Evolutionary conservation across 2,113 vertebrate genomes (phyloP).

Genomic region (Struthio camelus): DNA sequence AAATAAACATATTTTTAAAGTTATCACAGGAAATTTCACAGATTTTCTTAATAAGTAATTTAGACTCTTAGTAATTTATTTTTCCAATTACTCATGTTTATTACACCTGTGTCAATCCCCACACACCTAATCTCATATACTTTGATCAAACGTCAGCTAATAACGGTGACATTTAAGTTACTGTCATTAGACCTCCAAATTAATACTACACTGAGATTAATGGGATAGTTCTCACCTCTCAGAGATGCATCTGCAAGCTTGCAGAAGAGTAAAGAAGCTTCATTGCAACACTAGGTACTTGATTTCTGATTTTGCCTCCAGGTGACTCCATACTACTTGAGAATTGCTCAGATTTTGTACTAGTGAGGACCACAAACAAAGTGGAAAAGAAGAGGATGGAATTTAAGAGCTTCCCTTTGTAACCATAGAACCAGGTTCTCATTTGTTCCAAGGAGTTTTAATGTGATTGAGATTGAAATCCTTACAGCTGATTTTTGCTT

Average conservation of each 20-base stretch:
- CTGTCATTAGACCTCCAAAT: neutral
- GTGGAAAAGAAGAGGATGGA: neutral
- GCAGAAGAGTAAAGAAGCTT: neutral
- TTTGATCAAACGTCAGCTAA: neutral
- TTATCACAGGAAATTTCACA: neutral
- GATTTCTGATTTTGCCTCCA: neutral
- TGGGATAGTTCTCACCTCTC: neutral
- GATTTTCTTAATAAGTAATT: neutral
- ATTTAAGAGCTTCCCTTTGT: neutral
- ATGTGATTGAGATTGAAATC: constrained; percentile 2
- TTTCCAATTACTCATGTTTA: neutral
- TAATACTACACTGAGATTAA: neutral
- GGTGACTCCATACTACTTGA: neutral
- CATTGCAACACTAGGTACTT: neutral
- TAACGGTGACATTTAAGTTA: neutral
- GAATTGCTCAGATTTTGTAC: neutral
- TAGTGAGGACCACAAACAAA: neutral
- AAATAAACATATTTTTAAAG: neutral
- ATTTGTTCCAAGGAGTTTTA: neutral
- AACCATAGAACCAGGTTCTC: neutral
- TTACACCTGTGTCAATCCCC: neutral
- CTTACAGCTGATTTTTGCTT: constrained; percentile 44
- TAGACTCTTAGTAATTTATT: neutral
- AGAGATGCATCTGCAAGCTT: neutral
- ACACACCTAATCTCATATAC: neutral